Evolutionary conservation across 2,113 vertebrate genomes (phyloP).

Genomic region (Formicarius rufipectus): DNA sequence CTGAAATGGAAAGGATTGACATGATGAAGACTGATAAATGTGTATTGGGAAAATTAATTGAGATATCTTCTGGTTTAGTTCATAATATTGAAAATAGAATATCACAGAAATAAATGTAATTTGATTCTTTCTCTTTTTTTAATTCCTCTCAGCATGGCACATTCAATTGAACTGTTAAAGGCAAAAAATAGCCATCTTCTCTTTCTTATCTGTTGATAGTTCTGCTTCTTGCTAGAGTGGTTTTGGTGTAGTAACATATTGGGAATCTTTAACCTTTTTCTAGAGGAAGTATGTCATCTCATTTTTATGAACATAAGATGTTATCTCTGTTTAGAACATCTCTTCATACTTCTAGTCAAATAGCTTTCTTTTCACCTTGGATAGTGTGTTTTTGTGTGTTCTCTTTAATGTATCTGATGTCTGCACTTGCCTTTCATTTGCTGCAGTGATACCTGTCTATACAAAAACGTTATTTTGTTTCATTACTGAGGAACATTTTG

Average conservation of each 20-base stretch:
- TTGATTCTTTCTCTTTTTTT: background rate
- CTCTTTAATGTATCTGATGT: background rate
- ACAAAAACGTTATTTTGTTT: background rate
- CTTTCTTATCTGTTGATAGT: background rate
- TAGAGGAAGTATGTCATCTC: background rate
- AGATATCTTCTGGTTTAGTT: background rate
- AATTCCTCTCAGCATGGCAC: slow-evolving; percentile 10
- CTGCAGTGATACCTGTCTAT: background rate
- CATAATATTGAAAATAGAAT: background rate
- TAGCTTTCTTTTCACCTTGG: background rate
- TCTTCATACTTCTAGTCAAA: background rate
- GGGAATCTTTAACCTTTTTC: background rate
- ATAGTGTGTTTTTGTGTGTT: background rate
- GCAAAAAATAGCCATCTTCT: background rate
- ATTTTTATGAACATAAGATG: background rate
- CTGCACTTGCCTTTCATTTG: slow-evolving; percentile 1
- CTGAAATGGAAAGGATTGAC: background rate
- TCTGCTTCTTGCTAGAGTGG: background rate
- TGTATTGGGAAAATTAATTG: background rate
- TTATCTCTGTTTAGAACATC: background rate
- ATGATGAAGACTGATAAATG: background rate
- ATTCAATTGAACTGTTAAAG: slow-evolving; percentile 16
- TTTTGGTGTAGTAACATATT: background rate
- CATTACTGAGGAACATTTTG: background rate
- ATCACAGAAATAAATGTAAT: background rate